phyloP scores from a whole-genome alignment of 30 jellyfish, hydroid and myxozoan species.

The Nemopilema nomurai region DNA sequence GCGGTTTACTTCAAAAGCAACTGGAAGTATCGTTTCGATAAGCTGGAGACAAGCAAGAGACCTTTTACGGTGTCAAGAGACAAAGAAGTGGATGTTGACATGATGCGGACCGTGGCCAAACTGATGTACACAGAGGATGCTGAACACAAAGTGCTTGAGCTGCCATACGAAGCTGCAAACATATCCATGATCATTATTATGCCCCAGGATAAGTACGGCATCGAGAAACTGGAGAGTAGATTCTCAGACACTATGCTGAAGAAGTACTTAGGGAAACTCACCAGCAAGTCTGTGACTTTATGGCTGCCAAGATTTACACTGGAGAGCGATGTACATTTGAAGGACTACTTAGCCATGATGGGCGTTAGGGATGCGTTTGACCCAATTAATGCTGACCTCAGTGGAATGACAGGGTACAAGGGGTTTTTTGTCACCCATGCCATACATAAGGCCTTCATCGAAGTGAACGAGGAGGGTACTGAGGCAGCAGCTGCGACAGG shows the following conservation, averaged over 20 bases:
- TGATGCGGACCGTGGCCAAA: slow-evolving; percentile 39
- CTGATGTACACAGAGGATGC: slow-evolving; percentile 30
- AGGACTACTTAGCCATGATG: slow-evolving; percentile 40
- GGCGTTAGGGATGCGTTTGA: slow-evolving; percentile 64
- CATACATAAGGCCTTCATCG: slow-evolving; percentile 64
- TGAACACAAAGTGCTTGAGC: slow-evolving; percentile 46
- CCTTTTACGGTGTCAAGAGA: slow-evolving; percentile 29
- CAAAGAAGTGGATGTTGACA: slow-evolving; percentile 28
- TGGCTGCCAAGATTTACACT: slow-evolving; percentile 55
- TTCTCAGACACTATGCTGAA: slow-evolving; percentile 20
- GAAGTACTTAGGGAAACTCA: slow-evolving; percentile 13
- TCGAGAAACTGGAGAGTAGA: slow-evolving; percentile 33
- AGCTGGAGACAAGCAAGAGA: slow-evolving; percentile 1
- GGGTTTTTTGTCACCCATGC: slow-evolving; percentile 64
- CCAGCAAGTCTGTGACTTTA: slow-evolving; percentile 19
- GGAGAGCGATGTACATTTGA: slow-evolving; percentile 46
- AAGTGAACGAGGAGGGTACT: slow-evolving; percentile 75
- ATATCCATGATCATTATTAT: slow-evolving; percentile 51
- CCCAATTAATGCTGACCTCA: slow-evolving; percentile 49
- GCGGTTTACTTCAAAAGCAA: slow-evolving; percentile 68
- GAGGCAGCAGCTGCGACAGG: slow-evolving; percentile 88
- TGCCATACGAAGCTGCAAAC: slow-evolving; percentile 53
- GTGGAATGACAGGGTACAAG: slow-evolving; percentile 55
- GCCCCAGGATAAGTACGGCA: slow-evolving; percentile 35
- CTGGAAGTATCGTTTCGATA: slow-evolving; percentile 64